A percentile compares a stretch with the other conserved stretches of the same genome.
Evolutionary conservation across 2,888 invertebrate species (phyloP).

Genomic region (Chrysolina haemoptera): DNA sequence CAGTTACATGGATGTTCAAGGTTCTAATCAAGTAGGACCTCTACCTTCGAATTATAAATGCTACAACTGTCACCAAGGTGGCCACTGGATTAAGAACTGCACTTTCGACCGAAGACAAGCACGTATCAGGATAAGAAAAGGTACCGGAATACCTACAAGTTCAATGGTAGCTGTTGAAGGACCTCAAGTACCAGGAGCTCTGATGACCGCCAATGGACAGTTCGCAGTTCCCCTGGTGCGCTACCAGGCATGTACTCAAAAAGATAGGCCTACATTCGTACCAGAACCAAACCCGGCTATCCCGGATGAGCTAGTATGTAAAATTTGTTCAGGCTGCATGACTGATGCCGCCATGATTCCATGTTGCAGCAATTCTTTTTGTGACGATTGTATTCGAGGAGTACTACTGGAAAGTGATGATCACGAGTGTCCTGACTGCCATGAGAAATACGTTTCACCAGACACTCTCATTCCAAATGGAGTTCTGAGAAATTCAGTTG

Average conservation of each 20-base stretch:
- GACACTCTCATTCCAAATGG: slow-evolving; percentile 93
- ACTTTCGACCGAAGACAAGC: slow-evolving; percentile 78
- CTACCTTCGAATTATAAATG: slow-evolving; percentile 95
- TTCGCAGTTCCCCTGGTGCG: slow-evolving; percentile 92
- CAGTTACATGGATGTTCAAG: slow-evolving; percentile 81
- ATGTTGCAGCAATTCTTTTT: slow-evolving; percentile 98
- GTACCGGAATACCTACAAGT: slow-evolving; percentile 97
- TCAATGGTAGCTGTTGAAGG: slow-evolving; percentile 96
- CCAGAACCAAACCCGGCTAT: slow-evolving; percentile 80
- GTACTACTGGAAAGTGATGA: slow-evolving; percentile 93
- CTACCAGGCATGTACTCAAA: slow-evolving; percentile 85
- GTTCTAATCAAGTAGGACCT: slow-evolving; percentile 89
- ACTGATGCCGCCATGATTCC: slow-evolving; percentile 98
- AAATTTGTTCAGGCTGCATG: slow-evolving; percentile 91
- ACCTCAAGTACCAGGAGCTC: slow-evolving; percentile 89
- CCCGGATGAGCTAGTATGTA: slow-evolving; percentile 93
- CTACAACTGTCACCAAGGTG: slow-evolving; percentile 93
- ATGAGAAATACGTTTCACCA: slow-evolving; percentile 93
- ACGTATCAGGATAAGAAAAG: slow-evolving; percentile 88
- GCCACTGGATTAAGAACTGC: slow-evolving; percentile 99
- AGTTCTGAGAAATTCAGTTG: slow-evolving; percentile 90
- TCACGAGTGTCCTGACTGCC: slow-evolving; percentile 95
- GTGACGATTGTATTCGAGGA: slow-evolving; percentile 97
- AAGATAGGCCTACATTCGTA: slow-evolving; percentile 67
- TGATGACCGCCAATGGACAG: slow-evolving; percentile 90